Conservation (phyloP, 2,888 invertebrate species). For the Parnassius apollo region DNA sequence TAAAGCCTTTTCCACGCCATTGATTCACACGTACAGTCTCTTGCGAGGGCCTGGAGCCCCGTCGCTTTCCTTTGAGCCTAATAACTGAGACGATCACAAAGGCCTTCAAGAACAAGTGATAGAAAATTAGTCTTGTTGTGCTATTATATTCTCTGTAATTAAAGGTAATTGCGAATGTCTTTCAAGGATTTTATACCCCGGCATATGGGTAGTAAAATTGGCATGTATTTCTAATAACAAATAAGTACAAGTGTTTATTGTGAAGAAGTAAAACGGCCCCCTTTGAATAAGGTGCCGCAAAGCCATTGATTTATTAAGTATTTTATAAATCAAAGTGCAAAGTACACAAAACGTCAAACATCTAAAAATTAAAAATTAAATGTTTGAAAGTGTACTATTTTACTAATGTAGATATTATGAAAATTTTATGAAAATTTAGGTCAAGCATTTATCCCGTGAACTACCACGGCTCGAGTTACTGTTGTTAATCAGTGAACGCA, state of each 20-base stretch:
- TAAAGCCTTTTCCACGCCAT: constrained; percentile 61
- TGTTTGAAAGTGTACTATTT: too few species aligned
- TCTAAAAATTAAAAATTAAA: too few species aligned
- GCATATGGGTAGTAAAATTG: constrained; percentile 1
- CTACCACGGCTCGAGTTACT: too few species aligned
- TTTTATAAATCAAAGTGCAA: too few species aligned
- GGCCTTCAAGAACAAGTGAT: constrained; percentile 61
- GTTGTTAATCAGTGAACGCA: too few species aligned
- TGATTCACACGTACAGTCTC: constrained; percentile 49
- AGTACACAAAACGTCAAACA: too few species aligned
- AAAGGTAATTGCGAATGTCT: constrained; percentile 32
- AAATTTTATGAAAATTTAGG: too few species aligned
- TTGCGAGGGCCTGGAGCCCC: constrained; percentile 34
- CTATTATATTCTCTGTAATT: constrained; percentile 41
- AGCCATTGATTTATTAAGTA: too few species aligned
- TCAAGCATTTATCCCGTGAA: too few species aligned
- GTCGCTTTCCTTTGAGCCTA: constrained; percentile 56
- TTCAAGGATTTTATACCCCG: constrained; percentile 8
- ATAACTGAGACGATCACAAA: constrained; percentile 54
- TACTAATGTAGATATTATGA: too few species aligned
- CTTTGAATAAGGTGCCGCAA: too few species aligned
- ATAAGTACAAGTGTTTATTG: not conserved
- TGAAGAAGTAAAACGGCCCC: too few species aligned
- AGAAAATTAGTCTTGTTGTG: constrained; percentile 55
- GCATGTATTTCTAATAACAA: not conserved